Base-by-base conservation (phyloP, 2,797 vertebrate species). In the Crenuchus spilurus region DNA sequence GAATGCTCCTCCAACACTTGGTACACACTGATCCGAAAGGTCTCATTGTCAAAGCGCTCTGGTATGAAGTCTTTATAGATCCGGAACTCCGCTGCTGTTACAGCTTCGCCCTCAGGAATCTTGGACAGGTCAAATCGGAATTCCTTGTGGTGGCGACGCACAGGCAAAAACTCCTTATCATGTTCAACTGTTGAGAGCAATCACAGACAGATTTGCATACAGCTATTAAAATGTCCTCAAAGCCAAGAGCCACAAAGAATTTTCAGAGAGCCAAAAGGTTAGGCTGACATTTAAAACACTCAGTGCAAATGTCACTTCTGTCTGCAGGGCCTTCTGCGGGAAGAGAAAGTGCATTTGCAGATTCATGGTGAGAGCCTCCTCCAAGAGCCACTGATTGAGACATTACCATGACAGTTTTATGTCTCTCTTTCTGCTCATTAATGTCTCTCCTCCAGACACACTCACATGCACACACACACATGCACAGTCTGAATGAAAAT, bases 51-150 rank as follows among this genome's bases (percentile, higher is more conserved):
- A 1, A 93, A 95, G 33, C 93, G 94, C 44, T 98, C 97, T 0
- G 91, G 94, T 87, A 97, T 89, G 83, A 94, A 97, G 88, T 99
- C 97, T 88, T 99, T 99, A 70, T 97, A 99, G 82, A 99, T 97
- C 31, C 97, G 94, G 87, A 99, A 98, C 78, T 99, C 97, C 0
- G 97, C 97, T 0, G 97, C 96, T 0, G 97, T 99, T 78, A 98
- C 97, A 0, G 95, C 95, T 82, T 99, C 97, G 0, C 97, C 97
- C 78, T 99, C 97, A 0, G 97, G 97, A 87, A 99, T 99, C 77
- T 94, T 93, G 6, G 96, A 97, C 5, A 98, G 91, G 83, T 99
- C 96, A 2, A 99, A 99, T 55, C 95, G 91, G 90, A 98, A 99
- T 87, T 99, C 96, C 37, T 93, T 86, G 72, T 96, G 96, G 88